Evolutionary conservation across 2,113 vertebrate genomes (phyloP).

Genomic region (Actinemys pallida): DNA sequence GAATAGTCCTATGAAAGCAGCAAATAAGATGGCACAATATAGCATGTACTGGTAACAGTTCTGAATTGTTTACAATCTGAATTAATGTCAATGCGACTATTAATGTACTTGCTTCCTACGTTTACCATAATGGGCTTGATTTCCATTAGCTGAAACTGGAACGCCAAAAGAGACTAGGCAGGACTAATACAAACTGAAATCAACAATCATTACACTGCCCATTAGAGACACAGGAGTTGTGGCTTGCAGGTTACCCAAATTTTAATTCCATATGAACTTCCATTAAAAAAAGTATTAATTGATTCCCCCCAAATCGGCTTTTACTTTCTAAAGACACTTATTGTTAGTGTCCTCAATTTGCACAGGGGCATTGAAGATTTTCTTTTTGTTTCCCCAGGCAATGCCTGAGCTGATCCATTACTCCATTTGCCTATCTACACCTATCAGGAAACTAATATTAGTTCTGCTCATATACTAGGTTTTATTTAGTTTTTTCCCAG

Average conservation of each 20-base stretch:
- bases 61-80: slow-evolving; percentile 71
- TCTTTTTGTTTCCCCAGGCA: slow-evolving; percentile 84
- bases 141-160: slow-evolving; percentile 72
- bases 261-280: slow-evolving; percentile 72
- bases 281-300: slow-evolving; percentile 73
- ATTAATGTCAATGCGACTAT: slow-evolving; percentile 71
- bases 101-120: slow-evolving; percentile 67
- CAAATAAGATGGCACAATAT: slow-evolving; percentile 41
- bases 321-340: slow-evolving; percentile 80
- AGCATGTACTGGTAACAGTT: slow-evolving; percentile 44
- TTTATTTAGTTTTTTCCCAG: slow-evolving; percentile 72
- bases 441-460: slow-evolving; percentile 84
- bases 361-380: slow-evolving; percentile 82
- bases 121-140: slow-evolving; percentile 73
- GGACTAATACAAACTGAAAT: slow-evolving; percentile 59
- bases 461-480: slow-evolving; percentile 72
- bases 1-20: slow-evolving; percentile 3
- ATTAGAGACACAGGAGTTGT: slow-evolving; percentile 29
- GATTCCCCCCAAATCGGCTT: slow-evolving; percentile 83
- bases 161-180: slow-evolving; percentile 50
- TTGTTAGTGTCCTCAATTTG: slow-evolving; percentile 81
- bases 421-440: slow-evolving; percentile 82
- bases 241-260: slow-evolving; percentile 58
- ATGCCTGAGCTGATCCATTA: slow-evolving; percentile 81
- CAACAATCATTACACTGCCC: slow-evolving; percentile 35